Evolutionary conservation across 2,797 vertebrate species (phyloP).

Genomic region (Scleropages formosus): DNA sequence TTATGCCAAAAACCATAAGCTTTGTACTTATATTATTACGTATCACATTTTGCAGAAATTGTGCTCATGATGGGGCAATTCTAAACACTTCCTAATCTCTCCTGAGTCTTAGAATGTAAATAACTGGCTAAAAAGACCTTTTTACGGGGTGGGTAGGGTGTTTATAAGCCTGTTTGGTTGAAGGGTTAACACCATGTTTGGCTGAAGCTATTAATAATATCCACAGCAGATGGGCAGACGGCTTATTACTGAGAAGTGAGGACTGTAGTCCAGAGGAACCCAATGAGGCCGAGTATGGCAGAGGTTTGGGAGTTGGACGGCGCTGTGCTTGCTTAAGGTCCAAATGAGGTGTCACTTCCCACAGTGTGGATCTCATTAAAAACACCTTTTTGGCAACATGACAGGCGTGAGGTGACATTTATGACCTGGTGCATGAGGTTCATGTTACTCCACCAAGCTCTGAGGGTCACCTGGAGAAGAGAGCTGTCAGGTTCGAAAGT

Average conservation of each 20-base stretch:
- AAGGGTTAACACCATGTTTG: not conserved
- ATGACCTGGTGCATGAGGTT: not conserved
- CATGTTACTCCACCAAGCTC: not conserved
- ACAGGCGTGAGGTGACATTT: not conserved
- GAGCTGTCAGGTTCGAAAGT: not conserved
- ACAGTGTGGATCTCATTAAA: not conserved
- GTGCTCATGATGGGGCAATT: too few relatives aligned
- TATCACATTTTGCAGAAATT: too few relatives aligned
- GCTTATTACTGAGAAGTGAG: slow-evolving; percentile 9
- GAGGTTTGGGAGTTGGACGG: too few relatives aligned
- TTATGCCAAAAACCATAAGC: too few relatives aligned
- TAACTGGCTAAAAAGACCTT: too few relatives aligned
- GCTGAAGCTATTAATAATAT: slow-evolving; percentile 14
- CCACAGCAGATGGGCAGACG: slow-evolving; percentile 16
- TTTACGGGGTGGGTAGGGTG: not conserved
- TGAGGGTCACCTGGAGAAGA: not conserved
- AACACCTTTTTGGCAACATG: not conserved
- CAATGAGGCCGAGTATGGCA: not conserved
- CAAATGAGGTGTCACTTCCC: too few relatives aligned
- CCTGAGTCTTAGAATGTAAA: too few relatives aligned
- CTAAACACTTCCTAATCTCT: too few relatives aligned
- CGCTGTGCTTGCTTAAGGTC: too few relatives aligned
- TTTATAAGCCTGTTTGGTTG: not conserved
- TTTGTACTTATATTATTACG: too few relatives aligned
- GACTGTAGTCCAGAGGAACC: not conserved